phyloP scores from a whole-genome alignment of 2,113 vertebrate genomes.

The Gyps fulvus region DNA sequence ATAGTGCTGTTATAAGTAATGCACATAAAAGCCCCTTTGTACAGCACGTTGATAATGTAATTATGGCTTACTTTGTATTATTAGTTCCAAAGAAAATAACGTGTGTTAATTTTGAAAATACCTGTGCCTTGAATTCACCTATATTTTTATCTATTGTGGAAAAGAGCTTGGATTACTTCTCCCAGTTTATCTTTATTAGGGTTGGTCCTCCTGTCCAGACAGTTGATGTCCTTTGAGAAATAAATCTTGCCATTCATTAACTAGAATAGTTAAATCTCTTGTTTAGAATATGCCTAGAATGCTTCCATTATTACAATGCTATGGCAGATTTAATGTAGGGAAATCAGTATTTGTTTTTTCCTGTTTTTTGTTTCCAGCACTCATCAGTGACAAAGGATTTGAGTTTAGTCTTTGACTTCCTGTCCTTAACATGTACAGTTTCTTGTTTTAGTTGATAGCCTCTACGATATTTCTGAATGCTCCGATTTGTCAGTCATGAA shows the following conservation, averaged over 20 bases:
- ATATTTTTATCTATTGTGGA: neutral
- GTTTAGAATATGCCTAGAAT: neutral
- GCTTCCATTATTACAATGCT: neutral
- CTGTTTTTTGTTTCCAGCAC: neutral
- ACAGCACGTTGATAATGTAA: constrained; percentile 16
- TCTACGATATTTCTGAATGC: neutral
- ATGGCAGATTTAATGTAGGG: neutral
- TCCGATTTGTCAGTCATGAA: neutral
- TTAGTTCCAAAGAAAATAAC: constrained; percentile 68
- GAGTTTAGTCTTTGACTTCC: neutral
- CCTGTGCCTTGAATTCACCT: constrained; percentile 52
- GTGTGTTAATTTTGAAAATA: constrained; percentile 34
- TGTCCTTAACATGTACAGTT: neutral
- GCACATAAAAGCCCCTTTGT: neutral
- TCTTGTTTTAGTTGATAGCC: neutral
- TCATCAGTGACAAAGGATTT: neutral
- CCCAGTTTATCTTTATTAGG: neutral
- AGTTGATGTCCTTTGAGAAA: neutral
- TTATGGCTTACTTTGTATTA: constrained; percentile 45
- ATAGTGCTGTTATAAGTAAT: constrained; percentile 13
- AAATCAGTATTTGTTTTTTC: neutral
- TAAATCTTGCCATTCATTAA: neutral
- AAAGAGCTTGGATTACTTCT: neutral
- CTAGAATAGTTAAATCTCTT: neutral
- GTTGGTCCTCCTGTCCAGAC: neutral